Evolutionary conservation across 2,888 invertebrate species (phyloP), one percentile per base, ranked within the genome.

Genomic region (Campaea margaritaria): DNA sequence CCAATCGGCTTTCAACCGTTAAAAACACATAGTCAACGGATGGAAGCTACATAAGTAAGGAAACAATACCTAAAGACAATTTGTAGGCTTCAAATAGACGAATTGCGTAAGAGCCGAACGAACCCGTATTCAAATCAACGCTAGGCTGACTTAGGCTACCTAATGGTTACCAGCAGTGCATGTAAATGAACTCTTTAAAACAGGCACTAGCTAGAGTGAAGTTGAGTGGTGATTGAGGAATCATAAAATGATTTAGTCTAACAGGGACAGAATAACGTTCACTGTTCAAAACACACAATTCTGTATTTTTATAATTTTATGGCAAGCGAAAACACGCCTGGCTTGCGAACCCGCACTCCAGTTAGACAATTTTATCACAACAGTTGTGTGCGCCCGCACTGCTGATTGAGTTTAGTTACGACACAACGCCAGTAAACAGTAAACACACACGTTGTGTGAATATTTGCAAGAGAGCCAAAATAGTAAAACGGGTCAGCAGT

Each of bases 161-260:
- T 63, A 59, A 63, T 58, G 45, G 55, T 13, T 59, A 51, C 52
- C 31, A 46, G 47, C 52, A 49, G 45, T 38, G 44, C 56, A 64
- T 60, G 61, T 53, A 48, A 48, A 62, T 52, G 34, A 49, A 38
- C 7, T 34, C 15, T 43, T 38, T 16, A 27, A 41, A 27, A 54
- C 44, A 21, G 21, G 36, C 52, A 15, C 45, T 28, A 28, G 27
- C 38, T 58, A 53, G 51, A 44, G 15, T 36, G 31, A 12, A 5
- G 12, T 58, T 58, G 51, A 44, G 15, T 36, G 31, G 16, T 11
- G 12, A 39, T 14, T 39, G 13, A 5, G 5, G 39, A 14, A 39
- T 1, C 36, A 4, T 10, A 1, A 36, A 12, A 12, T 21, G 21
- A n/a, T n/a, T n/a, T n/a, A n/a, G n/a, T n/a, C n/a, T n/a, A n/a